Percentiles rank a stretch among this genome's conserved stretches.
phyloP scores from a whole-genome alignment of 1,140 invertebrate genomes.

The Bombus confusus region DNA sequence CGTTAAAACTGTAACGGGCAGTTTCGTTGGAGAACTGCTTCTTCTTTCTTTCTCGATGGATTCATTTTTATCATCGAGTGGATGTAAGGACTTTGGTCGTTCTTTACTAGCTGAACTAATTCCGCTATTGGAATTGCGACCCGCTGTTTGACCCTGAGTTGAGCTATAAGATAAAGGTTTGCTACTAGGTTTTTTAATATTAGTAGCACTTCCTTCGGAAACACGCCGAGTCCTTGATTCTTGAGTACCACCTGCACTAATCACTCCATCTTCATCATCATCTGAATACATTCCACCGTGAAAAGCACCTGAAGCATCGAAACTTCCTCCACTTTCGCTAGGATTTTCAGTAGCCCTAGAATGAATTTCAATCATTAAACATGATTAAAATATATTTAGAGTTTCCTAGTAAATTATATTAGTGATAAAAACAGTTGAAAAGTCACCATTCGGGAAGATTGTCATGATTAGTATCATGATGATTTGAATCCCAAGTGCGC shows the following conservation, averaged over 20 bases:
- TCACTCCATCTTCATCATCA: conserved; percentile 82
- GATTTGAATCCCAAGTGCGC: conserved; percentile 80
- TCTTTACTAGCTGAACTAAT: conserved; percentile 65
- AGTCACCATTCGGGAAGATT: conserved; percentile 88
- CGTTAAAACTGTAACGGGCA: conserved; percentile 1
- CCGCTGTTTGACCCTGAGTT: conserved; percentile 49
- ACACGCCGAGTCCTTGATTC: conserved; percentile 73
- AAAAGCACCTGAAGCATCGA: conserved; percentile 93
- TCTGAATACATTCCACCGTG: conserved; percentile 85
- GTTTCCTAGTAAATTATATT: conserved; percentile 30
- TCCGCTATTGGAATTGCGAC: conserved; percentile 63
- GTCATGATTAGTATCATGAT: conserved; percentile 83
- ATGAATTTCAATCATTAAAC: conserved; percentile 43
- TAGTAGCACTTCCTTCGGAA: conserved; percentile 75
- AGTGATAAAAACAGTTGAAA: background rate
- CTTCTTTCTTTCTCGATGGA: conserved; percentile 60
- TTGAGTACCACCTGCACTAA: conserved; percentile 57
- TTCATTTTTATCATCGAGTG: conserved; percentile 69
- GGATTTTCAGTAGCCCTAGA: conserved; percentile 87
- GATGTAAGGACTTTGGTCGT: conserved; percentile 67
- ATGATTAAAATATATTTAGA: conserved; percentile 46
- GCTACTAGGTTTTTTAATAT: conserved; percentile 53
- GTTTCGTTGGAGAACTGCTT: conserved; percentile 63
- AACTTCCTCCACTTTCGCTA: conserved; percentile 91
- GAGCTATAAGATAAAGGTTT: conserved; percentile 57